Evolutionary conservation across 2,888 invertebrate genomes (phyloP), one percentile per base, ranked within the genome.

Genomic region (Spodoptera exigua): DNA sequence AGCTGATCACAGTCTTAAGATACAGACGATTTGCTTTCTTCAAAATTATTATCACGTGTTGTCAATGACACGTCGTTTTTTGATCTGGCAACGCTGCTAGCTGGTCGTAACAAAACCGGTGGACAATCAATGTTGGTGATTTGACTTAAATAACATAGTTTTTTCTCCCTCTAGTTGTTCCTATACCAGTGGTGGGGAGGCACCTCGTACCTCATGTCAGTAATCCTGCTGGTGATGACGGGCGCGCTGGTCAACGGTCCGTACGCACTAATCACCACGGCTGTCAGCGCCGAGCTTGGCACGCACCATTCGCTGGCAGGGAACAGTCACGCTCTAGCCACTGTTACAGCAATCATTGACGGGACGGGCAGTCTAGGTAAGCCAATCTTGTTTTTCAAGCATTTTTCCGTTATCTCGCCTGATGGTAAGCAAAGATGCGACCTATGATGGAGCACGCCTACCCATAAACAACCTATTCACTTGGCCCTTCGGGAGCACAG

Each of bases 281-380:
- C 99, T 0, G 99, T 99, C 36, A 98, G 98, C 54, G 98, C 99
- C 0, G 99, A 99, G 85, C 94, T 99, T 5, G 98, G 99, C 13
- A 97, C 98, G 0, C 98, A 99, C 93, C 95, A 96, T 70, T 97
- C 97, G 63, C 93, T 99, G 54, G 96, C 96, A 51, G 98, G 98
- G 2, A 98, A 97, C 90, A 93, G 98, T 0, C 97, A 97, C 84
- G 99, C 99, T 4, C 89, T 99, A 61, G 99, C 99, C 7, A 99
- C 99, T 0, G 99, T 99, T n/a, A 98, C 99, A 0, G 98, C 99
- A 17, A 99, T 99, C 78, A 99, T 99, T 44, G 99, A 99, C 90
- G 99, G 99, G 44, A 99, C 99, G 0, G 99, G 99, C 7, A 98
- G 98, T 62, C 95, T 98, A 58, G 98, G 97, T 96, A 65, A 82